Evolutionary conservation across 2,113 vertebrate species (phyloP).

Genomic region (Pomatostomus ruficeps): DNA sequence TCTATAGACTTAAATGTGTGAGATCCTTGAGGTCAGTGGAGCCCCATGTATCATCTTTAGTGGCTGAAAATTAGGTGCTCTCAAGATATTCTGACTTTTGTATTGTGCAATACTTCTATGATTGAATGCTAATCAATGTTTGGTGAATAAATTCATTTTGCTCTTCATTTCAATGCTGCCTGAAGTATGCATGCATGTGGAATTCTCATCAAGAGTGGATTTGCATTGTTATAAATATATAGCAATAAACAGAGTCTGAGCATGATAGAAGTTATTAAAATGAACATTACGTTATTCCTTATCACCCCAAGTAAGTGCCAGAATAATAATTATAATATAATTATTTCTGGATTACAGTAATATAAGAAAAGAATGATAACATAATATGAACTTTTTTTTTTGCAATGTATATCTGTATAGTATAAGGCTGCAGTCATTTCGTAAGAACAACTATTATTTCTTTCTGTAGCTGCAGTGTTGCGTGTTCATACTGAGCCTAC

Average conservation of each 20-base stretch:
- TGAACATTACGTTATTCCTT: background rate
- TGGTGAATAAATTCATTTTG: background rate
- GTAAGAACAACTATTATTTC: background rate
- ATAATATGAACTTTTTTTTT: background rate
- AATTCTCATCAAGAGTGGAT: background rate
- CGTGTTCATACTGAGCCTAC: background rate
- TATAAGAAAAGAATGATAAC: background rate
- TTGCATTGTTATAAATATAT: background rate
- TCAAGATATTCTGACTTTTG: background rate
- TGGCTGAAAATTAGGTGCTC: background rate
- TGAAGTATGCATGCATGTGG: background rate
- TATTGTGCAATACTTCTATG: background rate
- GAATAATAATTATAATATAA: background rate
- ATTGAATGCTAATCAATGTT: background rate
- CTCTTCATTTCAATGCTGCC: background rate
- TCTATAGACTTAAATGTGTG: background rate
- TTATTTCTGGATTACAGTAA: background rate
- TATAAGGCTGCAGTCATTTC: background rate
- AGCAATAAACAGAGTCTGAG: background rate
- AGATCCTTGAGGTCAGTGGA: background rate
- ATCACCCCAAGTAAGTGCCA: background rate
- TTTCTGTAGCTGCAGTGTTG: background rate
- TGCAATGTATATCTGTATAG: background rate
- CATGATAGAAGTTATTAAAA: background rate
- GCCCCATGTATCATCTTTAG: background rate